A percentile compares a stretch with the other conserved stretches of the same genome.
phyloP scores from a whole-genome alignment of 2,888 invertebrate genomes.

The Ctena decussata region DNA sequence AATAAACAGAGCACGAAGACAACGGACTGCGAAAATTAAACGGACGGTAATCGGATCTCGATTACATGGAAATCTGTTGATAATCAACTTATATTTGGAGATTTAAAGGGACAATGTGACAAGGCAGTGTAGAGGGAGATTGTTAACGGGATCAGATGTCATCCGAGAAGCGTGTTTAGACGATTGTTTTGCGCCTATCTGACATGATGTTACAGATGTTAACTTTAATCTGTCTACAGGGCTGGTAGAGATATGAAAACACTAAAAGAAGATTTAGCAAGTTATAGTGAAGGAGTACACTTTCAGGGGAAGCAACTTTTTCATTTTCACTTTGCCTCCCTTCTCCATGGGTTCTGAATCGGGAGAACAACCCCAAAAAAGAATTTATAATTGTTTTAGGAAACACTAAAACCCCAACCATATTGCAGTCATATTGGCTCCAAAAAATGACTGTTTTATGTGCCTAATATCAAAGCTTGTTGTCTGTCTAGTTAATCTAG shows the following conservation, averaged over 20 bases:
- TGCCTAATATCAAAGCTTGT: no score
- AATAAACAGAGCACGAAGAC: conserved; percentile 51
- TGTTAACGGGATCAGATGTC: neutral
- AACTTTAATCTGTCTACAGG: neutral
- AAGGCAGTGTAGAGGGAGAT: neutral
- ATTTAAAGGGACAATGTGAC: conserved; percentile 4
- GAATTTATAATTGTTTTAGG: no score
- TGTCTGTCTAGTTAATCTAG: no score
- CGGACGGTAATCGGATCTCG: conserved; percentile 32
- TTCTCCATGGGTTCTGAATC: no score
- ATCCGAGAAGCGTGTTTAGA: neutral
- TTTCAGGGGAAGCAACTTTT: no score
- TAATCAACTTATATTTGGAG: conserved; percentile 14
- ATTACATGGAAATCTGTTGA: conserved; percentile 6
- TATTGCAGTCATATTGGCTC: no score
- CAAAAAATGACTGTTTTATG: no score
- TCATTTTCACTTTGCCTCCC: no score
- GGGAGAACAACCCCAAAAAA: no score
- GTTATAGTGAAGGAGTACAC: no score
- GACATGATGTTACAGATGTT: neutral
- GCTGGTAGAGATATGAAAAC: neutral
- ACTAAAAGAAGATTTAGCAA: neutral
- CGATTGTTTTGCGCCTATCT: neutral
- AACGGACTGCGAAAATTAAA: conserved; percentile 38
- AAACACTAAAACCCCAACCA: no score